phyloP scores from a whole-genome alignment of 2,113 vertebrate species.

The Scomber japonicus region DNA sequence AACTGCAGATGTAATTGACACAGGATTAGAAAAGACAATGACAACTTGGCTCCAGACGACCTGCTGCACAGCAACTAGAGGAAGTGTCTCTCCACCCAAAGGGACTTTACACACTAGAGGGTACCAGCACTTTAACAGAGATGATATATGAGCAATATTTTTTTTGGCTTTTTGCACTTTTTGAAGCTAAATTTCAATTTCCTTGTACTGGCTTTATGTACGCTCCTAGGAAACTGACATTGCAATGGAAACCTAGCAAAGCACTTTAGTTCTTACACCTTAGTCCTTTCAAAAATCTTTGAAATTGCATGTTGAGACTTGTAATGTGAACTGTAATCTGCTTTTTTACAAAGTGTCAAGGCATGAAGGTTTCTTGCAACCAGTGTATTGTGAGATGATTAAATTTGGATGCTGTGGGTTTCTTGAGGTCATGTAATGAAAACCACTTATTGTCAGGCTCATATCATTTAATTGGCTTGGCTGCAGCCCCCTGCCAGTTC shows the following conservation, averaged over 20 bases:
- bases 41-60: conserved; percentile 41
- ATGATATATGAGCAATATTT: conserved; percentile 30
- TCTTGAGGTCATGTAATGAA: conserved; percentile 63
- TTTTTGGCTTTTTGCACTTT: conserved; percentile 43
- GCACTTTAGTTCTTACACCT: conserved; percentile 20
- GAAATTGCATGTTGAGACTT: conserved; percentile 35
- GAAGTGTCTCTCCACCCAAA: neutral
- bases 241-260: conserved; percentile 16
- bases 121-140: conserved; percentile 11
- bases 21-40: conserved; percentile 25
- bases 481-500: conserved; percentile 48
- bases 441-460: conserved; percentile 59
- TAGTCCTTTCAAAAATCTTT: conserved; percentile 21
- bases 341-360: conserved; percentile 30
- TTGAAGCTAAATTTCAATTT: conserved; percentile 18
- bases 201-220: neutral
- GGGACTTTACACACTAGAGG: neutral
- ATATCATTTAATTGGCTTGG: conserved; percentile 70
- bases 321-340: conserved; percentile 37
- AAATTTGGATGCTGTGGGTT: conserved; percentile 52
- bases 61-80: conserved; percentile 1
- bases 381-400: conserved; percentile 52
- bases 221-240: neutral
- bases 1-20: conserved; percentile 62
- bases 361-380: conserved; percentile 36